phyloP scores from a whole-genome alignment of 2,888 invertebrate genomes.

The Drosophila paramelanica region DNA sequence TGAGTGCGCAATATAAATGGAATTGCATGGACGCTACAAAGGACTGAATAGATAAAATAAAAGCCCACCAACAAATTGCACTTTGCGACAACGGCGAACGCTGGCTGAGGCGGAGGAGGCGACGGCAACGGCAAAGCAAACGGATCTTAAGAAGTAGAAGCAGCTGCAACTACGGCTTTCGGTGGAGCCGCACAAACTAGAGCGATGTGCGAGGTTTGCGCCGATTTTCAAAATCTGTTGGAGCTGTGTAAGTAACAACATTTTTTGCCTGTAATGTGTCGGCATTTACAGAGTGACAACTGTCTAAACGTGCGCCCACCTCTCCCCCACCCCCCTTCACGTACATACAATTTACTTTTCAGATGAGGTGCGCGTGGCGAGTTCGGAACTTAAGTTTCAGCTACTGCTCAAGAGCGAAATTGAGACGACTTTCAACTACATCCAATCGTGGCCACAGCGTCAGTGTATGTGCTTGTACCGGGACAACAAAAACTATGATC shows the following conservation, averaged over 20 bases:
- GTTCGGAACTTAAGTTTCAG: slow-evolving; percentile 89
- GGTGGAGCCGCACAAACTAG: slow-evolving; percentile 44
- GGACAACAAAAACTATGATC: slow-evolving; percentile 95
- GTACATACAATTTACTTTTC: slow-evolving; percentile 46
- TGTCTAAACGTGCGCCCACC: slow-evolving; percentile 37
- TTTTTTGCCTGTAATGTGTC: slow-evolving; percentile 30
- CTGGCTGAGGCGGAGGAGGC: slow-evolving; percentile 48
- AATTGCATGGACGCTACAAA: slow-evolving; percentile 62
- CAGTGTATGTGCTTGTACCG: slow-evolving; percentile 98
- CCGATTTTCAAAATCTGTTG: slow-evolving; percentile 96
- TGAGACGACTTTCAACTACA: slow-evolving; percentile 92
- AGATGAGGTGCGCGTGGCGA: slow-evolving; percentile 93
- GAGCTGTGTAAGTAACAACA: slow-evolving; percentile 89
- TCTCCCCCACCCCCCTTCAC: slow-evolving; percentile 20
- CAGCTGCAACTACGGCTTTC: slow-evolving; percentile 48
- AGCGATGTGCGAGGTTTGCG: slow-evolving; percentile 96
- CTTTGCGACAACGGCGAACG: slow-evolving; percentile 53
- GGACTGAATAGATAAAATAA: slow-evolving; percentile 57
- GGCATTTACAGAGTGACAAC: slow-evolving; percentile 48
- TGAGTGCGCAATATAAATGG: slow-evolving; percentile 70
- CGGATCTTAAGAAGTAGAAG: slow-evolving; percentile 62
- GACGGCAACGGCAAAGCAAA: slow-evolving; percentile 47
- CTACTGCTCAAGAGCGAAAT: slow-evolving; percentile 92
- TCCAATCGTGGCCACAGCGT: slow-evolving; percentile 95
- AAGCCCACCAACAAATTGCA: slow-evolving; percentile 67